phyloP scores from a whole-genome alignment of 2,888 invertebrate species.

The Pterobdella sp. region DNA sequence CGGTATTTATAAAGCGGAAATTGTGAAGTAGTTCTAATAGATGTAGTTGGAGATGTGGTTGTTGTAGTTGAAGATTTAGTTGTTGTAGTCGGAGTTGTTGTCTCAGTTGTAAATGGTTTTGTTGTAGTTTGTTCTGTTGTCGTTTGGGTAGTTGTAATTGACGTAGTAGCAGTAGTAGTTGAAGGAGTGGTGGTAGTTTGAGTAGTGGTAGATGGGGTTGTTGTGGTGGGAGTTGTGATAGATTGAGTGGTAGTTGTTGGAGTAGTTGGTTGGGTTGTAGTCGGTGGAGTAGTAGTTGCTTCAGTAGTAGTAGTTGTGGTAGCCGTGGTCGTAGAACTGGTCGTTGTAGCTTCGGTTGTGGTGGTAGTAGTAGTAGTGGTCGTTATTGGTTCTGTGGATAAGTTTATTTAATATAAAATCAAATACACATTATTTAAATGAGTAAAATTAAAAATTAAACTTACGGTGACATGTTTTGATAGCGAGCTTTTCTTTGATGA shows the following conservation, averaged over 20 bases:
- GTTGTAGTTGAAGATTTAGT: neutral
- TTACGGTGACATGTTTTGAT: slow-evolving; percentile 41
- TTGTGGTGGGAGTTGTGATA: neutral
- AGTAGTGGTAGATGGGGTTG: neutral
- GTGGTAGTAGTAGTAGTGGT: slow-evolving; percentile 7
- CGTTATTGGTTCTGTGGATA: neutral
- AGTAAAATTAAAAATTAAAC: neutral
- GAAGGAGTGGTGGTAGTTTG: neutral
- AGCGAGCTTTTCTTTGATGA: slow-evolving; percentile 43
- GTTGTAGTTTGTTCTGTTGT: slow-evolving; percentile 7
- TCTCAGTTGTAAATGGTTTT: neutral
- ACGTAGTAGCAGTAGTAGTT: neutral
- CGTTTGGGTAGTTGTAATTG: slow-evolving; percentile 10
- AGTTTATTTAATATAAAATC: neutral
- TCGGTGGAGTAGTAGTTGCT: neutral
- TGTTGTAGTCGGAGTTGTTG: neutral
- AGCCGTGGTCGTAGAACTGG: neutral
- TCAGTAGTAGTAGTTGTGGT: neutral
- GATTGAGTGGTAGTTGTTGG: neutral
- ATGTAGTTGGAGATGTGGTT: neutral
- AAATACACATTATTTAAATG: neutral
- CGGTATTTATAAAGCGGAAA: neutral
- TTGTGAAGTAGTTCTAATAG: neutral
- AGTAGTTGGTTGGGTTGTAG: neutral
- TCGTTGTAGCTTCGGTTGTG: neutral